phyloP scores from a whole-genome alignment of 35 echinoderm and acorn worm species.

The Holothuria glaberrima region DNA sequence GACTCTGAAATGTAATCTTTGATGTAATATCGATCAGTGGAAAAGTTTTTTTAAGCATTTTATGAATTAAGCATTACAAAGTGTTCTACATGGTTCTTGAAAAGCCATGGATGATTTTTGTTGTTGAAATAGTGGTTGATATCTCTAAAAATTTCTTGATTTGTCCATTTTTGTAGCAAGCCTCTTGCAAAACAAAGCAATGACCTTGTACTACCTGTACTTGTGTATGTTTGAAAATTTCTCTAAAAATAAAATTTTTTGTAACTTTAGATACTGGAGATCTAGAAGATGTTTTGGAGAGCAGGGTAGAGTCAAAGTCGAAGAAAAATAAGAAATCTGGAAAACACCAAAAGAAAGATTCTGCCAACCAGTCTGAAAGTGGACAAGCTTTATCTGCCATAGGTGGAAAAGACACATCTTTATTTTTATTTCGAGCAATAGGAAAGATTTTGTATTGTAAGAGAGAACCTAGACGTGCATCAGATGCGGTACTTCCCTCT shows the following conservation, averaged over 20 bases:
- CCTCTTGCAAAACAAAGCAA: no score
- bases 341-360: constrained; percentile 44
- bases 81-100: no score
- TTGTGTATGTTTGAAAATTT: neutral
- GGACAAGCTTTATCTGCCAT: constrained; percentile 72
- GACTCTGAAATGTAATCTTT: no score
- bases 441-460: constrained; percentile 97
- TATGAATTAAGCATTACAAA: no score
- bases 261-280: constrained; percentile 50
- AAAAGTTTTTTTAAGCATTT: no score
- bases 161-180: no score
- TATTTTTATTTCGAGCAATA: constrained; percentile 93
- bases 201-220: no score
- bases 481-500: constrained; percentile 65
- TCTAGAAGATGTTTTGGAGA: constrained; percentile 19
- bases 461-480: constrained; percentile 54
- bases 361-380: constrained; percentile 5
- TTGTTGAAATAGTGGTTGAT: no score
- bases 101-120: no score
- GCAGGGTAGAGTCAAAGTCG: constrained; percentile 17
- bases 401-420: constrained; percentile 87
- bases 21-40: no score
- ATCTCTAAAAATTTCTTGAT: no score
- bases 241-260: neutral
- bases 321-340: constrained; percentile 40